phyloP scores from a whole-genome alignment of 2,888 invertebrate genomes.

The Cataglyphis albicans region DNA sequence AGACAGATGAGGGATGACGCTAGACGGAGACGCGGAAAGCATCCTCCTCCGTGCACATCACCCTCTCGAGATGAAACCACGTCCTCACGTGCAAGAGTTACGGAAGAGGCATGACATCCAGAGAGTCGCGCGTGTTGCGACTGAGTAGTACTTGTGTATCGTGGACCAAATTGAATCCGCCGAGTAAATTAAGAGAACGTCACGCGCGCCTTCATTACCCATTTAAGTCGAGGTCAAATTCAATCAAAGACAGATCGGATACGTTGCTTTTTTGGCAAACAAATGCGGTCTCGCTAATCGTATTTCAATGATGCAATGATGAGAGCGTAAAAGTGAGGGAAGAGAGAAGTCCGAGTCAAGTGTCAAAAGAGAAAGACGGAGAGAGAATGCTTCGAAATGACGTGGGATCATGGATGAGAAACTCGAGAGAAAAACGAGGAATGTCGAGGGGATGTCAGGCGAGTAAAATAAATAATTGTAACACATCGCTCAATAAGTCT shows the following conservation, averaged over 20 bases:
- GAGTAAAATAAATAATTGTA: neutral
- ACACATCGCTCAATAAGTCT: too few species aligned
- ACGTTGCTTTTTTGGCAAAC: neutral
- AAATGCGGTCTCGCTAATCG: conserved; percentile 54
- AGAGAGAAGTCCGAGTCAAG: conserved; percentile 9
- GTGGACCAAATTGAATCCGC: conserved; percentile 36
- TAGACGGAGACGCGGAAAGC: conserved; percentile 36
- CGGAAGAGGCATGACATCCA: conserved; percentile 16
- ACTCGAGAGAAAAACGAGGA: conserved; percentile 15
- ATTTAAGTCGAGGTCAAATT: conserved; percentile 10
- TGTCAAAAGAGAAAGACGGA: neutral
- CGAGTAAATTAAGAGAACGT: conserved; percentile 38
- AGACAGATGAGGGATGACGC: conserved; percentile 42
- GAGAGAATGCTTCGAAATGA: neutral
- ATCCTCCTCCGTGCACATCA: conserved; percentile 46
- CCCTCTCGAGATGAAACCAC: conserved; percentile 49
- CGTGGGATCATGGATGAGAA: neutral
- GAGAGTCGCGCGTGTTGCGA: conserved; percentile 30
- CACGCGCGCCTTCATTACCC: neutral
- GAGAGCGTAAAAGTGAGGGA: conserved; percentile 33
- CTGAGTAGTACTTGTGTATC: conserved; percentile 16
- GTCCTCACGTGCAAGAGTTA: conserved; percentile 35
- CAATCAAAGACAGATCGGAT: neutral
- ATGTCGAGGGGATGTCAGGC: conserved; percentile 21
- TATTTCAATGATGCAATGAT: conserved; percentile 50